Conservation (phyloP, 2,797 vertebrate genomes). For the Peromyscus aztecus region DNA sequence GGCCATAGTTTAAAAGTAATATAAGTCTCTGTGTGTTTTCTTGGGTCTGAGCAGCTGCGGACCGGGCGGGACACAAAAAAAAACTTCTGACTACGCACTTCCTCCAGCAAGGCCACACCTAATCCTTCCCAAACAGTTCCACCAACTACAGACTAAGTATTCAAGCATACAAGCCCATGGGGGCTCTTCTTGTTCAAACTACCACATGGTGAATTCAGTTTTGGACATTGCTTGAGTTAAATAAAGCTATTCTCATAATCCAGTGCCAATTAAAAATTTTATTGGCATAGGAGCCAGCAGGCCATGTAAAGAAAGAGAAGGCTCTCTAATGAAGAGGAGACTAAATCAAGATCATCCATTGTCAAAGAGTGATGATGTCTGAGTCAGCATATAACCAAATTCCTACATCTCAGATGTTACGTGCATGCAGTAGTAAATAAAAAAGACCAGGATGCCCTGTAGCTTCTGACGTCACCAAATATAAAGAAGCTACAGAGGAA, state of each 20-base stretch:
- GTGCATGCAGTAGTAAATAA: conserved; percentile 37
- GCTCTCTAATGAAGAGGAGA: neutral
- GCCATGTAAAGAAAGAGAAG: neutral
- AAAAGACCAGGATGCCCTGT: neutral
- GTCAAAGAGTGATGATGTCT: neutral
- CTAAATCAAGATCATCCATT: conserved; percentile 1
- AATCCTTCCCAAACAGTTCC: neutral
- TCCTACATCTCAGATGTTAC: neutral
- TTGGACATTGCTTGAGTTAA: conserved; percentile 17
- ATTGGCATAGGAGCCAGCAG: neutral
- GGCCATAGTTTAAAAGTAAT: too few species aligned
- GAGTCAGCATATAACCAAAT: neutral
- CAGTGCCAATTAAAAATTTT: neutral
- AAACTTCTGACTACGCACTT: too few species aligned
- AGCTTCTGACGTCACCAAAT: neutral
- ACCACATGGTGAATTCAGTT: conserved; percentile 16
- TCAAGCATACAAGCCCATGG: neutral
- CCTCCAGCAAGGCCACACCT: neutral
- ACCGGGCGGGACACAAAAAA: too few species aligned
- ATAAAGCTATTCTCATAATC: conserved; percentile 42
- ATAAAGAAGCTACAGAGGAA: neutral
- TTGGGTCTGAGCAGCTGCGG: too few species aligned
- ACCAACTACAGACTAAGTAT: neutral
- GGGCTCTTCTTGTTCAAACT: neutral
- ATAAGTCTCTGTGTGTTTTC: too few species aligned